These are phyloP conservation scores for Piezodorus guildinii DNA, from an alignment of 1,140 invertebrate species.

Conservation along the genomic window DNA sequence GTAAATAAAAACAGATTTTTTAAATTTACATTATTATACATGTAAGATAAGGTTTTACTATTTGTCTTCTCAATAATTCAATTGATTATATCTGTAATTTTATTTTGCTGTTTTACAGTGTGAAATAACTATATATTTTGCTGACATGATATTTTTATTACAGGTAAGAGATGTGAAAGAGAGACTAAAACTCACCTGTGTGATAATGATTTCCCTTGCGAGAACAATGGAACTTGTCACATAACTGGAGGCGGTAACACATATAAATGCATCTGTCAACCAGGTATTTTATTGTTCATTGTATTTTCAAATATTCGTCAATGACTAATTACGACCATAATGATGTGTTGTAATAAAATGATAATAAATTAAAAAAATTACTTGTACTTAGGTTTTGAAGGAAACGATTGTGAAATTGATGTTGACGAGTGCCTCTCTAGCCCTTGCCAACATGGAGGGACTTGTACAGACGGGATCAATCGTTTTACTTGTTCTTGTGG, in stretches of 20 bases:
- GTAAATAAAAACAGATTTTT: too few relatives aligned
- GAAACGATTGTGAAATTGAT: conserved; percentile 51
- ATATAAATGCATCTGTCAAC: conserved; percentile 46
- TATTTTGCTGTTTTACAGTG: neutral
- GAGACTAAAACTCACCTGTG: conserved; percentile 58
- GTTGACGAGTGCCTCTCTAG: conserved; percentile 56
- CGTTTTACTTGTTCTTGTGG: conserved; percentile 67
- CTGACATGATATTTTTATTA: conserved; percentile 21
- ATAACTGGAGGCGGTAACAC: conserved; percentile 32
- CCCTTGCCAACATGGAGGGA: conserved; percentile 74
- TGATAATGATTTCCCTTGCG: conserved; percentile 53
- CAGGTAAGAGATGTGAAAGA: conserved; percentile 65
- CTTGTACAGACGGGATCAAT: conserved; percentile 63
- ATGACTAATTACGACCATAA: too few relatives aligned
- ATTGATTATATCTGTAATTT: too few relatives aligned
- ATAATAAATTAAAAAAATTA: too few relatives aligned
- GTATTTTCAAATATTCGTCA: neutral
- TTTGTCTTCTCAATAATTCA: too few relatives aligned
- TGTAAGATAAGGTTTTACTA: too few relatives aligned
- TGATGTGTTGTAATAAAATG: too few relatives aligned
- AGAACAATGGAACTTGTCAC: conserved; percentile 47
- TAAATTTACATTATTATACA: too few relatives aligned
- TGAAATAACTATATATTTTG: neutral
- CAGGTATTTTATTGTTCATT: conserved; percentile 33
- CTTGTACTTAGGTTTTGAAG: conserved; percentile 42